Percentiles rank a stretch among this genome's conserved stretches.
These are phyloP conservation scores for Callinectes sapidus DNA, from an alignment of 2,888 invertebrate species.

Conservation along the genomic window DNA sequence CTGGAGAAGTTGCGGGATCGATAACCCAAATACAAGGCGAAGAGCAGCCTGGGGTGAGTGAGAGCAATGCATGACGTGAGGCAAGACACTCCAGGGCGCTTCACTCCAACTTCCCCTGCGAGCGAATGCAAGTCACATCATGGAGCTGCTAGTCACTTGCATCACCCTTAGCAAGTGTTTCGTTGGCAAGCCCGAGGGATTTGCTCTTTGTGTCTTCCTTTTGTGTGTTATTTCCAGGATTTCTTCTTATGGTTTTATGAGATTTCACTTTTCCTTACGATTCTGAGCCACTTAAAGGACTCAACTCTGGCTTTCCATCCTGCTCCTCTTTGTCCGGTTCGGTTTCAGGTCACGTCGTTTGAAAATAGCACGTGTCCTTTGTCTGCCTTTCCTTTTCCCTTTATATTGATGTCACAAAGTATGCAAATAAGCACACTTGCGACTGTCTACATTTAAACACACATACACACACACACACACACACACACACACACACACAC, in stretches of 20 bases:
- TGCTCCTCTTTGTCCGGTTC: neutral
- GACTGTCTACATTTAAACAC: neutral
- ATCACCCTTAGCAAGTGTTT: neutral
- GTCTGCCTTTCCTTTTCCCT: too few relatives aligned
- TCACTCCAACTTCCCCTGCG: neutral
- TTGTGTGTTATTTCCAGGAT: neutral
- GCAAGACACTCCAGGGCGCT: constrained; percentile 1
- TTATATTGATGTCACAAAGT: too few relatives aligned
- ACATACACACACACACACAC: too few relatives aligned
- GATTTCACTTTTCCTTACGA: neutral
- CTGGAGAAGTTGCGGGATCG: neutral
- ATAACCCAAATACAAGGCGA: neutral
- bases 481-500: too few relatives aligned
- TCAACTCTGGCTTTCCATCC: neutral
- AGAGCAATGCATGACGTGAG: neutral
- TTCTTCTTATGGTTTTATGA: too few relatives aligned
- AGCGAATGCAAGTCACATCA: constrained; percentile 17
- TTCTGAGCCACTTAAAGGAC: neutral
- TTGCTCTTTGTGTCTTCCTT: neutral
- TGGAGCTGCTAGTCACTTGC: neutral
- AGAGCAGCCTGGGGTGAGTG: neutral
- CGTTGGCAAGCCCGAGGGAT: neutral
- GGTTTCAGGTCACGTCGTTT: neutral
- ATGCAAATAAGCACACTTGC: too few relatives aligned
- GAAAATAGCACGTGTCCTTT: neutral